Evolutionary conservation across 2,888 invertebrate species (phyloP), one percentile per base, ranked within the genome.

Genomic region (Dyspetes luteomarginatus): DNA sequence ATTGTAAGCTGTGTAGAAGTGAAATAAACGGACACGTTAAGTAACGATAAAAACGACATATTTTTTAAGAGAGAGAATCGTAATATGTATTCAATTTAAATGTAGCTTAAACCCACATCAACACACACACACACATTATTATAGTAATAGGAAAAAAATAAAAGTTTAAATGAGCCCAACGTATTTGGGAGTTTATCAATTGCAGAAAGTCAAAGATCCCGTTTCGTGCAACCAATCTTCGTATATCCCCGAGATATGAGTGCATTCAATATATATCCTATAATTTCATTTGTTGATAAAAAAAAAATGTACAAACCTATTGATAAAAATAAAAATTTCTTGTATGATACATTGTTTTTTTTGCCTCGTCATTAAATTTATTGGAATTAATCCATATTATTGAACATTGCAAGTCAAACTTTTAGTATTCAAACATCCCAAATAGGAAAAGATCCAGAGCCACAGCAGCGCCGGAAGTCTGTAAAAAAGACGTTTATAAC

Each of bases 231-330:
- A 26, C 43, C 50, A 36, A 67, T 67, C 65, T 72, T 64, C 55
- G 43, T 52, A 71, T 56, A 79, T 65, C 75, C 67, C 67, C 45
- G 67, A 82, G 69, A 81, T 80, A 75, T 64, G 78, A 85, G 75
- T 84, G 82, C 62, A 84, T 85, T 81, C 82, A 86, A 79, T 60
- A 78, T 72, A 75, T 76, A 67, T 76, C 85, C 81, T 83, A 83
- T 85, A 83, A 85, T 85, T 84, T 85, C 85, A 88, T 86, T 87
- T 88, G 87, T 89, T 86, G 85, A 88, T 85, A 84, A 72, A 67
- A 68, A 77, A 75, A 69, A 83, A 85, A 84, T 89, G 89, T 89
- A 89, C 88, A 89, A 88, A 89, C 87, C 86, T 86, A 89, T 89
- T 87, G 84, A 85, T 88, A 86, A 88, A 88, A 83, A 88, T 71